Evolutionary conservation across 2,797 vertebrate genomes (phyloP).

Genomic region (Simalia tracyae): DNA sequence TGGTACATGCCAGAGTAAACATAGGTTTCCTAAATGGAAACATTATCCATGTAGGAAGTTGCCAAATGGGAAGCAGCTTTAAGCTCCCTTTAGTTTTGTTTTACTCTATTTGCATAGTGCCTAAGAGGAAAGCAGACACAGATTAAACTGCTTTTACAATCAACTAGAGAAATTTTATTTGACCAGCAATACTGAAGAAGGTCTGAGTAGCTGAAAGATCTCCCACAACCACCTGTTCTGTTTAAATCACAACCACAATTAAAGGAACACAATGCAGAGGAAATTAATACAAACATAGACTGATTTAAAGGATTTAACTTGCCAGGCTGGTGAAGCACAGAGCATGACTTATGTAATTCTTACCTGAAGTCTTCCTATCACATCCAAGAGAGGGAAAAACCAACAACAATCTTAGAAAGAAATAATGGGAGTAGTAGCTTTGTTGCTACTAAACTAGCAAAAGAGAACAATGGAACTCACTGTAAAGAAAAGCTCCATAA

Average conservation of each 20-base stretch:
- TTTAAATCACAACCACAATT: background rate
- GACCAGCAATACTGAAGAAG: background rate
- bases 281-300: background rate
- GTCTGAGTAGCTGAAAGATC: background rate
- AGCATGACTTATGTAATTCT: constrained; percentile 14
- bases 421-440: constrained; percentile 30
- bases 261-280: constrained; percentile 20
- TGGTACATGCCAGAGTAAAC: background rate
- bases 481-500: constrained; percentile 99
- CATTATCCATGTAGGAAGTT: background rate
- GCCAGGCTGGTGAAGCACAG: constrained; percentile 21
- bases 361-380: constrained; percentile 56
- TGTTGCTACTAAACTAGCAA: constrained; percentile 47
- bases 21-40: background rate
- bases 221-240: background rate
- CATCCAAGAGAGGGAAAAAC: constrained; percentile 50
- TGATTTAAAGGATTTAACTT: background rate
- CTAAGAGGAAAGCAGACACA: background rate
- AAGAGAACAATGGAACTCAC: constrained; percentile 81
- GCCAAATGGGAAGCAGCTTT: background rate
- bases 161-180: background rate
- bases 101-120: background rate
- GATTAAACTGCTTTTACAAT: background rate
- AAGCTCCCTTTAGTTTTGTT: background rate
- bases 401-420: constrained; percentile 46